Evolutionary conservation across 2,888 invertebrate genomes (phyloP).

Genomic region (Acanthopleura granulata): DNA sequence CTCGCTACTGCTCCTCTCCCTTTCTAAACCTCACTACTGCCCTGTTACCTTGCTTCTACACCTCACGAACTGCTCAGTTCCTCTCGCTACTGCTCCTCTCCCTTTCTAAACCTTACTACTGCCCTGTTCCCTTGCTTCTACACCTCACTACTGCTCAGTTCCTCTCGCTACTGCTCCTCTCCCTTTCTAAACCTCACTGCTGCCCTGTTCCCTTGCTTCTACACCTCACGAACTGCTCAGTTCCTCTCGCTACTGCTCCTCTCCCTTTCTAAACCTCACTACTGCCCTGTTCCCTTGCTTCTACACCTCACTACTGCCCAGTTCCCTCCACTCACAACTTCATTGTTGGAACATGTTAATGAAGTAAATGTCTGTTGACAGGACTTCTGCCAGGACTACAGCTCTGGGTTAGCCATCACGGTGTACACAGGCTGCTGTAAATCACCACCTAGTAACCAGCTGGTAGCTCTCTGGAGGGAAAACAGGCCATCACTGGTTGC

Average conservation of each 20-base stretch:
- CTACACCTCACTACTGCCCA: background rate
- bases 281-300: too few species aligned
- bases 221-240: background rate
- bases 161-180: background rate
- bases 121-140: too few species aligned
- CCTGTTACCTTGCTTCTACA: background rate
- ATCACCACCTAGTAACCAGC: conserved; percentile 40
- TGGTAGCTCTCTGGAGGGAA: conserved; percentile 46
- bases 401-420: conserved; percentile 44
- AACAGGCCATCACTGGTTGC: conserved; percentile 47
- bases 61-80: background rate
- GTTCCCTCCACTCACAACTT: too few species aligned
- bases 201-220: background rate
- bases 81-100: too few species aligned
- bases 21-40: background rate
- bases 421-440: conserved; percentile 57
- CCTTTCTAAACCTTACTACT: too few species aligned
- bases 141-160: background rate
- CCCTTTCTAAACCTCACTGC: background rate
- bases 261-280: too few species aligned
- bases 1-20: background rate
- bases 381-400: conserved; percentile 45
- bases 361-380: conserved; percentile 32
- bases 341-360: too few species aligned
- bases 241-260: too few species aligned